Evolutionary conservation across 2,113 vertebrate species (phyloP), one percentile per base, ranked within the genome.

Genomic region (Ondatra zibethicus): DNA sequence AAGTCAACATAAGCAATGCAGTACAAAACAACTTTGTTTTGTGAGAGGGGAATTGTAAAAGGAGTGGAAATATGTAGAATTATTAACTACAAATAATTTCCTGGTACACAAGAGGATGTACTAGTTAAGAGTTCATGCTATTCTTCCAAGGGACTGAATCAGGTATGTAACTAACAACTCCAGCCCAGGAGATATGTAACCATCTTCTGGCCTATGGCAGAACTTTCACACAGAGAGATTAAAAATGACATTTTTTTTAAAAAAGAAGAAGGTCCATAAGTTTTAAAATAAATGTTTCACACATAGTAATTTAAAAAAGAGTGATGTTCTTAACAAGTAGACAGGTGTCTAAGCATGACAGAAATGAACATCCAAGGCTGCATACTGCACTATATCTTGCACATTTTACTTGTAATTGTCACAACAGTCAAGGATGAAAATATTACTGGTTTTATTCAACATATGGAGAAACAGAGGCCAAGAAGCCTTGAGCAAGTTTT

Each of bases 271-370:
- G 76, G 29, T 45, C 23, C 23, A 27, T 73, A 84, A 45, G 31
- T 6, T 31, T 73, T 31, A 70, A 87, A 55, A 16, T 33, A 93
- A 58, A 4, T 91, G 95, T 33, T 25, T 91, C 14, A 76, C 21
- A 91, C 78, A 68, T 75, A 8, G 12, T 88, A 45, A 77, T 80
- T 92, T 86, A 39, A 81, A 95, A 75, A 96, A 91, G 9, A 88
- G 36, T 94, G 88, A 84, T 86, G 27, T 16, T 29, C 33, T 25
- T 96, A 52, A 3, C 2, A 5, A 81, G 13, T 27, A n/a, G 3
- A 45, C 19, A 77, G 92, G 45, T 65, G 6, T 91, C 95, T 80
- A 82, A 13, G 45, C 88, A n/a, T 84, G 55, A 82, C 23, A 92
- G 55, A 66, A 58, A 23, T 96, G 47, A 91, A 80, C 47, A 92